Percentiles rank a stretch among this genome's conserved stretches.
These are phyloP conservation scores for Polietes domitor DNA, from an alignment of 2,888 invertebrate species.

Conservation along the genomic window DNA sequence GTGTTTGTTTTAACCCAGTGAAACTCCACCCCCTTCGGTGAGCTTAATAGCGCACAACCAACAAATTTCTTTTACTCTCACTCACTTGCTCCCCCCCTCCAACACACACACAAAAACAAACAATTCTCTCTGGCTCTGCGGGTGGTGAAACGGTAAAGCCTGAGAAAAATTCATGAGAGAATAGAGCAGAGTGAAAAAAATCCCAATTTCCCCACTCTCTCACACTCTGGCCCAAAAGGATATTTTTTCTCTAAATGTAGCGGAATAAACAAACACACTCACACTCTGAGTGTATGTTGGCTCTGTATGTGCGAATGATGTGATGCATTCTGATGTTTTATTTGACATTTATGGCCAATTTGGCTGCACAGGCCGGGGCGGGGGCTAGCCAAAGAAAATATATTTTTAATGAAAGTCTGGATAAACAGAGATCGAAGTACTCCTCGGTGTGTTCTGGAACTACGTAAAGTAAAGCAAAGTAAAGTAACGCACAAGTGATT, in stretches of 20 bases:
- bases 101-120: no score
- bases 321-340: conserved; percentile 19
- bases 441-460: neutral
- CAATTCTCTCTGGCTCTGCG: conserved; percentile 52
- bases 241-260: no score
- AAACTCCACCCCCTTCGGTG: conserved; percentile 62
- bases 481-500: conserved; percentile 20
- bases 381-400: neutral
- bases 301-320: no score
- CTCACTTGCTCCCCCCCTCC: neutral
- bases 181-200: neutral
- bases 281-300: no score
- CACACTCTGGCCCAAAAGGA: neutral
- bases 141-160: neutral
- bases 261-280: no score
- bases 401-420: conserved; percentile 58
- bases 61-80: conserved; percentile 10
- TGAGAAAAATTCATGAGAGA: conserved; percentile 16
- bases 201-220: conserved; percentile 21
- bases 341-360: conserved; percentile 38
- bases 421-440: conserved; percentile 45
- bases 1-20: conserved; percentile 49
- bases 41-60: no score
- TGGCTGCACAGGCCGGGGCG: neutral
- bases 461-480: no score